These are phyloP conservation scores for Melanargia galathea DNA, from an alignment of 2,888 invertebrate genomes.

Conservation along the genomic window DNA sequence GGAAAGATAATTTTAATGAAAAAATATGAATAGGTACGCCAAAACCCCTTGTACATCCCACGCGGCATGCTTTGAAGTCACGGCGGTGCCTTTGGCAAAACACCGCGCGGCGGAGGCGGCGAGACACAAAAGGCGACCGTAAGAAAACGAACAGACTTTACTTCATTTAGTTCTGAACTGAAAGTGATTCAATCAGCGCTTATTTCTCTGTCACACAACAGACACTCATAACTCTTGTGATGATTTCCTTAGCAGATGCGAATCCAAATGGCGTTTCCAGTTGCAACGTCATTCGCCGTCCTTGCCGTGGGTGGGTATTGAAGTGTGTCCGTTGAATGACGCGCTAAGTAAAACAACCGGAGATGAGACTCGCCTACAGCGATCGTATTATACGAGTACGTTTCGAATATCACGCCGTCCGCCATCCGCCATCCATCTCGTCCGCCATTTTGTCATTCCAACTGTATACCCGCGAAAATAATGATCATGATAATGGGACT, in stretches of 20 bases:
- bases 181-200: slow-evolving; percentile 24
- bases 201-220: not conserved
- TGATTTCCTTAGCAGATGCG: slow-evolving; percentile 21
- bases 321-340: slow-evolving; percentile 55
- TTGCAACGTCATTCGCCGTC: slow-evolving; percentile 31
- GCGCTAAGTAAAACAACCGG: slow-evolving; percentile 37
- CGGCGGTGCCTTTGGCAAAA: too few species aligned
- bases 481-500: slow-evolving; percentile 34
- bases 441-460: slow-evolving; percentile 36
- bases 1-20: too few species aligned
- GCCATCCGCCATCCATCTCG: slow-evolving; percentile 18
- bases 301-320: slow-evolving; percentile 47
- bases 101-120: too few species aligned
- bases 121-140: too few species aligned
- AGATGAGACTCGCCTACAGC: slow-evolving; percentile 38
- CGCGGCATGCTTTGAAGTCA: too few species aligned
- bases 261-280: slow-evolving; percentile 37
- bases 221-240: not conserved
- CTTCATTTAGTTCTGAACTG: slow-evolving; percentile 1
- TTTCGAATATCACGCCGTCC: slow-evolving; percentile 27
- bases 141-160: too few species aligned
- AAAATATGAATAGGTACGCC: too few species aligned
- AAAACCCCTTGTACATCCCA: too few species aligned
- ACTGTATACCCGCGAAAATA: slow-evolving; percentile 34
- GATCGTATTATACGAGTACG: slow-evolving; percentile 27